Percentiles rank a stretch among this genome's conserved stretches.
phyloP scores from a whole-genome alignment of 2,113 vertebrate species.

The Sinocyclocheilus anshuiensis region DNA sequence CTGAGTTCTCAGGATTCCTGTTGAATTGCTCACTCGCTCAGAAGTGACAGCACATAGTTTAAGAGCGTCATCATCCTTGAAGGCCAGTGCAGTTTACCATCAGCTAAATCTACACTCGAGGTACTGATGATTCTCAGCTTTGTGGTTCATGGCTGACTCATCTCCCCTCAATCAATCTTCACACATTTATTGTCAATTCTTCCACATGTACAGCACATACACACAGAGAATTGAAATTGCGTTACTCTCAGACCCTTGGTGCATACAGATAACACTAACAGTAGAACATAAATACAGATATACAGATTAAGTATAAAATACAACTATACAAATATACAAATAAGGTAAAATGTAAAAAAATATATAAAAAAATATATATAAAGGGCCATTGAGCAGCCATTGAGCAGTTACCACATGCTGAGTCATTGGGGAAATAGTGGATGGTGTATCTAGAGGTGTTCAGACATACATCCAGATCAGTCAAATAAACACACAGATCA shows the following conservation, averaged over 20 bases:
- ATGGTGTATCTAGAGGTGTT: background rate
- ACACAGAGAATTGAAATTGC: too few relatives aligned
- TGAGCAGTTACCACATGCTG: background rate
- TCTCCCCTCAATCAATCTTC: slow-evolving; percentile 22
- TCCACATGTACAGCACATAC: too few relatives aligned
- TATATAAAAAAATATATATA: too few relatives aligned
- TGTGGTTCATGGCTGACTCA: slow-evolving; percentile 26
- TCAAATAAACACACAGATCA: background rate
- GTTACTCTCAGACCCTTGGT: too few relatives aligned
- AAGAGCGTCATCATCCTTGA: slow-evolving; percentile 8
- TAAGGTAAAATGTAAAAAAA: too few relatives aligned
- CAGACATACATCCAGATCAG: background rate
- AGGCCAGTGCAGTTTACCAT: slow-evolving; percentile 18
- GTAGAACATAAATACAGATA: too few relatives aligned
- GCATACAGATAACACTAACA: too few relatives aligned
- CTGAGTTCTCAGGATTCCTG: slow-evolving; percentile 17
- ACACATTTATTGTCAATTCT: too few relatives aligned
- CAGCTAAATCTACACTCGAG: slow-evolving; percentile 20
- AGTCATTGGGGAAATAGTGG: slow-evolving; percentile 2
- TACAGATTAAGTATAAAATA: too few relatives aligned
- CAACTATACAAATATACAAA: too few relatives aligned
- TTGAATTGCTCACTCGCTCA: background rate
- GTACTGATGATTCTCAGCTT: slow-evolving; percentile 14
- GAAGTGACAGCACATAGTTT: background rate
- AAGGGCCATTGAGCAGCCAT: too few relatives aligned